Evolutionary conservation across 2,888 invertebrate species (phyloP).

Genomic region (Flabesymbios commensalis): DNA sequence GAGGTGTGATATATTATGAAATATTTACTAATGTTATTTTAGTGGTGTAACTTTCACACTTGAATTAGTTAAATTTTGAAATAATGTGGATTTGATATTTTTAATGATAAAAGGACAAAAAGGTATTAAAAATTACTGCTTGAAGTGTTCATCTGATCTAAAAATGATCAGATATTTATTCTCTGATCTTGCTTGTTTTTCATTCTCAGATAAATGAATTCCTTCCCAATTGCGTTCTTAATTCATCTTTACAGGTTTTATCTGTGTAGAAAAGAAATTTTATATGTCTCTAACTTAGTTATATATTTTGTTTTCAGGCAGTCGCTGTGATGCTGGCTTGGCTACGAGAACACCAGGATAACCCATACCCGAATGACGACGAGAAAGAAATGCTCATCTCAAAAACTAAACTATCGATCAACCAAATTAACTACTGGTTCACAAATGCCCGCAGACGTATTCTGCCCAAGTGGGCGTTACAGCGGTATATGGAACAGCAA

Average conservation of each 20-base stretch:
- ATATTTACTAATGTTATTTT: neutral
- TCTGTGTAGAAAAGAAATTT: too few species aligned
- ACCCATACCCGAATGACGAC: conserved; percentile 61
- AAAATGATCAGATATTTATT: too few species aligned
- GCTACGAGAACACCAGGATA: conserved; percentile 59
- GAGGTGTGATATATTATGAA: conserved; percentile 26
- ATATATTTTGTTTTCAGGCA: conserved; percentile 46
- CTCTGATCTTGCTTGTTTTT: too few species aligned
- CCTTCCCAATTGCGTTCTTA: too few species aligned
- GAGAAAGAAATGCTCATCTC: conserved; percentile 60
- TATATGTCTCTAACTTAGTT: neutral
- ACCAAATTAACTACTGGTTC: conserved; percentile 62
- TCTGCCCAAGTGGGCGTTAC: conserved; percentile 57
- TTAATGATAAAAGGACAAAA: neutral
- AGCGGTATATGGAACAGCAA: conserved; percentile 33
- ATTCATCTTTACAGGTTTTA: too few species aligned
- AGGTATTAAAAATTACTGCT: neutral
- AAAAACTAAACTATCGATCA: conserved; percentile 59
- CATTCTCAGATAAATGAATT: too few species aligned
- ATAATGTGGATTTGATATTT: neutral
- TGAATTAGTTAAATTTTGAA: neutral
- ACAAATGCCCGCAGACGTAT: conserved; percentile 60
- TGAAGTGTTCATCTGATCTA: too few species aligned
- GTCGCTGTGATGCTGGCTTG: conserved; percentile 61
- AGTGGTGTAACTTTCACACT: neutral